Conservation (phyloP, 2,113 vertebrate genomes). For the Colistium nudipinnis region DNA sequence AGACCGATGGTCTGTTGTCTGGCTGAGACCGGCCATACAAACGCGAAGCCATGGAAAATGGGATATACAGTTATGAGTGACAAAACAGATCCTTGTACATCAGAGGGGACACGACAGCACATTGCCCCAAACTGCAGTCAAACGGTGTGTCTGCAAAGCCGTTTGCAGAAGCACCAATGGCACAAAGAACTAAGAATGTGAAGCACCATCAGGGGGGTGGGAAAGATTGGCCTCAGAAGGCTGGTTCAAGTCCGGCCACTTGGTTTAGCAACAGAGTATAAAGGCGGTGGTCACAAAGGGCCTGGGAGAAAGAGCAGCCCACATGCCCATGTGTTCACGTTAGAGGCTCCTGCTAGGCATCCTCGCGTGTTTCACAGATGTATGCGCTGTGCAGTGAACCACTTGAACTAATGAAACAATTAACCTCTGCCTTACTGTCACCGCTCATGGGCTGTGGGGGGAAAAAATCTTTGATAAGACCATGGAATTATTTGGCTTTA, state of each 20-base stretch:
- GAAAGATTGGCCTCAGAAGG: conserved; percentile 33
- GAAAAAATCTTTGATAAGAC: conserved; percentile 37
- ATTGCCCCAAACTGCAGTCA: conserved; percentile 28
- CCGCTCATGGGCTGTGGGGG: conserved; percentile 14
- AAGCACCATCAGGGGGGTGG: conserved; percentile 24
- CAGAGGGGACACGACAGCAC: conserved; percentile 17
- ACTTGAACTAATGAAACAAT: conserved; percentile 36
- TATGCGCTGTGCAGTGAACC: conserved; percentile 13
- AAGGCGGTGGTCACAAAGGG: conserved; percentile 45
- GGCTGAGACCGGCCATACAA: conserved; percentile 33
- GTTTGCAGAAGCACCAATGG: neutral
- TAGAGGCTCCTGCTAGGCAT: conserved; percentile 19
- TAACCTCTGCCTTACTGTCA: conserved; percentile 10
- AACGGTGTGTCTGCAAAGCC: neutral
- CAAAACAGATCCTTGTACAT: conserved; percentile 45
- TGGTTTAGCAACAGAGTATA: conserved; percentile 32
- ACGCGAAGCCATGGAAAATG: conserved; percentile 61
- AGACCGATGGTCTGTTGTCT: conserved; percentile 15
- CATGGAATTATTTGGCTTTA: conserved; percentile 8
- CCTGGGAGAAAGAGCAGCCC: conserved; percentile 36
- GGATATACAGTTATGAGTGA: conserved; percentile 25
- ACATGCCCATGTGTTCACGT: conserved; percentile 24
- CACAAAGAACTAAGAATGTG: conserved; percentile 33
- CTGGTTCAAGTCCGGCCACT: conserved; percentile 35
- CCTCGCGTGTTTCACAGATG: conserved; percentile 16